These are phyloP conservation scores for Drosophila testacea DNA, from an alignment of 2,888 invertebrate genomes.

Conservation along the genomic window DNA sequence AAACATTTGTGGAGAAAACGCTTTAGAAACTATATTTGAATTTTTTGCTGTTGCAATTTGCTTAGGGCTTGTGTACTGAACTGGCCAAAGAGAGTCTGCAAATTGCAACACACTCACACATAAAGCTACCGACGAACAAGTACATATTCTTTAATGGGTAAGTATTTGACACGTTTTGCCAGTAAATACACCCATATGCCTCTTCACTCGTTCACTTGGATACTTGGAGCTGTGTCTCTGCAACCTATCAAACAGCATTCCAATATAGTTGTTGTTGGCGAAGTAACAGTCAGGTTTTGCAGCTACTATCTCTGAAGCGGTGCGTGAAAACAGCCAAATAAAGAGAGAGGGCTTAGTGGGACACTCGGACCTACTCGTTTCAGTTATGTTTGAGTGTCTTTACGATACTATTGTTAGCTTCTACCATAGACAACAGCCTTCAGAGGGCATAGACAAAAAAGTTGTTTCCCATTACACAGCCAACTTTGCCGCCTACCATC, in stretches of 20 bases:
- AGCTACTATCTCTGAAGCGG: constrained; percentile 49
- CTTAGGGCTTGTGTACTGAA: no score
- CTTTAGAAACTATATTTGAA: no score
- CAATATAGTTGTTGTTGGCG: constrained; percentile 50
- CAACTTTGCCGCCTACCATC: neutral
- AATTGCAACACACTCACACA: constrained; percentile 40
- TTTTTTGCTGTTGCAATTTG: no score
- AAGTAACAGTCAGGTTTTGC: constrained; percentile 53
- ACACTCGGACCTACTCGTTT: constrained; percentile 41
- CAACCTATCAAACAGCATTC: constrained; percentile 78
- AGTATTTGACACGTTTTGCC: constrained; percentile 63
- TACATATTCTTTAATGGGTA: constrained; percentile 47
- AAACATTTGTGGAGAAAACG: no score
- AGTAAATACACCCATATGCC: constrained; percentile 26
- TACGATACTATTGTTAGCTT: constrained; percentile 66
- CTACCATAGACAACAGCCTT: constrained; percentile 64
- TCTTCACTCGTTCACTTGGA: neutral
- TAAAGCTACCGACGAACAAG: constrained; percentile 52
- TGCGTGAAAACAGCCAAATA: constrained; percentile 25
- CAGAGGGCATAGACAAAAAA: constrained; percentile 71
- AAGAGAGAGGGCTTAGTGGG: neutral
- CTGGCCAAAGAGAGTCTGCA: constrained; percentile 27
- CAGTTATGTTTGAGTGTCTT: constrained; percentile 50
- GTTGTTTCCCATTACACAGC: constrained; percentile 61
- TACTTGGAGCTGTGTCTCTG: constrained; percentile 41